Conservation (phyloP, 2,113 vertebrate species). For the Poeciliopsis occidentalis region DNA sequence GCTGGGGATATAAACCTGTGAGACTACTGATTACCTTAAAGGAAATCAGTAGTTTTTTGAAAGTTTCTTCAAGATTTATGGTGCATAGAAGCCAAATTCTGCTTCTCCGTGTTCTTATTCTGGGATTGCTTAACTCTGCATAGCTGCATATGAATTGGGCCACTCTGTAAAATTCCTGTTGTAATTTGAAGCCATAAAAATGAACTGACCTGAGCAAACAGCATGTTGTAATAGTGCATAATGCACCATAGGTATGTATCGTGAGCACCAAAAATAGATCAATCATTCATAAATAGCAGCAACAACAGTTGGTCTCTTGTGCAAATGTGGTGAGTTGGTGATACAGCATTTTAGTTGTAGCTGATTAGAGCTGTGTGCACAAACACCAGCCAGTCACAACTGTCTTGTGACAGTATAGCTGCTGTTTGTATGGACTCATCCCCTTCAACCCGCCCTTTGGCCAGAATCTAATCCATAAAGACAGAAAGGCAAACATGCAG, state of each 20-base stretch:
- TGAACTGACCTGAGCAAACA: not conserved
- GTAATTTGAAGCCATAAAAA: not conserved
- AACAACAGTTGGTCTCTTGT: not conserved
- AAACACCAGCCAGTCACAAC: not conserved
- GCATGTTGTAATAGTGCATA: not conserved
- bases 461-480: not conserved
- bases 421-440: not conserved
- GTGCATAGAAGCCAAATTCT: too few species aligned
- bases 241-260: not conserved
- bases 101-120: too few species aligned
- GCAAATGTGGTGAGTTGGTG: not conserved
- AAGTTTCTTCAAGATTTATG: too few species aligned
- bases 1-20: too few species aligned
- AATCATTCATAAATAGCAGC: not conserved
- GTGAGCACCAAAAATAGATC: not conserved
- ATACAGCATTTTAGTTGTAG: not conserved
- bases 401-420: not conserved
- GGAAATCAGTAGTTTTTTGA: too few species aligned
- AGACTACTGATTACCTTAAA: too few species aligned
- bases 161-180: too few species aligned
- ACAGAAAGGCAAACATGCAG: constrained; percentile 6
- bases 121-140: too few species aligned
- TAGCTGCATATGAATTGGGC: too few species aligned
- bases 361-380: not conserved
- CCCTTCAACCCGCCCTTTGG: constrained; percentile 13